Evolutionary conservation across 2,888 invertebrate genomes (phyloP).

Genomic region (Melanchra persicariae): DNA sequence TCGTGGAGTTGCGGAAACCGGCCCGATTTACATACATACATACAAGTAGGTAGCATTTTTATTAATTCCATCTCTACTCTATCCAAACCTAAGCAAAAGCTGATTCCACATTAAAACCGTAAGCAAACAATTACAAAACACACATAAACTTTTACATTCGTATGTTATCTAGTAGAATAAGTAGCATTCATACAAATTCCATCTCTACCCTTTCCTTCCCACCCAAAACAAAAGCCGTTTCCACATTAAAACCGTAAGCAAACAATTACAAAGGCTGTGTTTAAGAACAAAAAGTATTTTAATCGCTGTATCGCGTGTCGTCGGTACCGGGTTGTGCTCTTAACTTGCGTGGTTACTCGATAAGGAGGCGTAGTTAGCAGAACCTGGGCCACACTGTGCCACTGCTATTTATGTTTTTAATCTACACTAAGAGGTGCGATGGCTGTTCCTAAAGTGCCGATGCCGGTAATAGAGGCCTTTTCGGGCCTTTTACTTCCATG

Average conservation of each 20-base stretch:
- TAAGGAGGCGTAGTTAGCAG: constrained; percentile 73
- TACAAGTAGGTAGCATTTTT: no score
- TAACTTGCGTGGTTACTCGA: constrained; percentile 78
- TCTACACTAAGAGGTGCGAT: constrained; percentile 80
- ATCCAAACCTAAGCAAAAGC: no score
- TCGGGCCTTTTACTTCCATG: constrained; percentile 57
- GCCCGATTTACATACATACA: no score
- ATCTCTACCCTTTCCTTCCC: not conserved
- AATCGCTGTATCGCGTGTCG: constrained; percentile 86
- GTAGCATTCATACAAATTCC: not conserved
- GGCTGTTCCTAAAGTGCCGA: constrained; percentile 72
- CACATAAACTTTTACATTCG: no score
- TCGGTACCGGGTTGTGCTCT: constrained; percentile 76
- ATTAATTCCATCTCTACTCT: no score
- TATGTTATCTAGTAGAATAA: no score
- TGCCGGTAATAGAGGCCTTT: constrained; percentile 69
- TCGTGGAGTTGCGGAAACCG: no score
- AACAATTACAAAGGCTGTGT: constrained; percentile 83
- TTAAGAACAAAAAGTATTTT: constrained; percentile 80
- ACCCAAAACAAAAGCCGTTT: constrained; percentile 47
- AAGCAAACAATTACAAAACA: no score
- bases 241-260: constrained; percentile 64
- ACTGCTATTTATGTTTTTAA: constrained; percentile 84
- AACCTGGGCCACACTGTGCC: constrained; percentile 46
- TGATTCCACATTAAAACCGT: no score